These are phyloP conservation scores for Lordiphosa fenestrarum DNA, from an alignment of 2,888 invertebrate genomes.

Conservation along the genomic window DNA sequence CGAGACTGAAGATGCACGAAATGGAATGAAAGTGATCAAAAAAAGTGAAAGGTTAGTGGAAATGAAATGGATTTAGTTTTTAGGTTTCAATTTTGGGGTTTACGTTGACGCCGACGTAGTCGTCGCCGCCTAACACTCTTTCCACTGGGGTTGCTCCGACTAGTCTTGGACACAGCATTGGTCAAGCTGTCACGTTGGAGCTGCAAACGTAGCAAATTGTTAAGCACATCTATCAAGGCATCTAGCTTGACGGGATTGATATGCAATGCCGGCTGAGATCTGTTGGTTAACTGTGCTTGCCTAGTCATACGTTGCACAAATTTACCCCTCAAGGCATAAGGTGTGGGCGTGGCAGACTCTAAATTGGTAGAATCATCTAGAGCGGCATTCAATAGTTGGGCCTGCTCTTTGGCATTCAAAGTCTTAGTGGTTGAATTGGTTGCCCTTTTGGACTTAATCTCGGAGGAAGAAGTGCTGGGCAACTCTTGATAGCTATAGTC, in stretches of 20 bases:
- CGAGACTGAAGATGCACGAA: slow-evolving; percentile 44
- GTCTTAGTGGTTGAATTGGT: slow-evolving; percentile 1
- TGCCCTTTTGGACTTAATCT: slow-evolving; percentile 47
- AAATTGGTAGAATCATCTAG: slow-evolving; percentile 4
- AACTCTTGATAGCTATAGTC: slow-evolving; percentile 48
- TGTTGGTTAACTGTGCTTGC: slow-evolving; percentile 24
- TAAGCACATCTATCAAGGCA: slow-evolving; percentile 66
- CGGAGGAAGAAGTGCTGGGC: slow-evolving; percentile 22
- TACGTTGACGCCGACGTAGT: slow-evolving; percentile 22
- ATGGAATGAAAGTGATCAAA: slow-evolving; percentile 36
- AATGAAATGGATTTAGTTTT: neutral
- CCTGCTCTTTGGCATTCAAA: slow-evolving; percentile 15
- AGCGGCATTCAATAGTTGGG: slow-evolving; percentile 33
- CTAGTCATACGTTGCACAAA: slow-evolving; percentile 54
- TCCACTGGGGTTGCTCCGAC: neutral
- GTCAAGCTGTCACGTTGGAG: slow-evolving; percentile 34
- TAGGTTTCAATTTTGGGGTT: neutral
- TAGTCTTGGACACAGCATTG: slow-evolving; percentile 3
- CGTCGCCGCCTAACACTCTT: slow-evolving; percentile 28
- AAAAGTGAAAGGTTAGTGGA: slow-evolving; percentile 27
- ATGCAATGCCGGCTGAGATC: neutral
- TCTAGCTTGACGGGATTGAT: slow-evolving; percentile 59
- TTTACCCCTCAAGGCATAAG: slow-evolving; percentile 69
- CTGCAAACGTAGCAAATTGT: slow-evolving; percentile 58
- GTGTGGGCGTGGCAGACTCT: slow-evolving; percentile 40